These are phyloP conservation scores for Eumeta japonica DNA, from an alignment of 1,140 invertebrate genomes.

Conservation along the genomic window DNA sequence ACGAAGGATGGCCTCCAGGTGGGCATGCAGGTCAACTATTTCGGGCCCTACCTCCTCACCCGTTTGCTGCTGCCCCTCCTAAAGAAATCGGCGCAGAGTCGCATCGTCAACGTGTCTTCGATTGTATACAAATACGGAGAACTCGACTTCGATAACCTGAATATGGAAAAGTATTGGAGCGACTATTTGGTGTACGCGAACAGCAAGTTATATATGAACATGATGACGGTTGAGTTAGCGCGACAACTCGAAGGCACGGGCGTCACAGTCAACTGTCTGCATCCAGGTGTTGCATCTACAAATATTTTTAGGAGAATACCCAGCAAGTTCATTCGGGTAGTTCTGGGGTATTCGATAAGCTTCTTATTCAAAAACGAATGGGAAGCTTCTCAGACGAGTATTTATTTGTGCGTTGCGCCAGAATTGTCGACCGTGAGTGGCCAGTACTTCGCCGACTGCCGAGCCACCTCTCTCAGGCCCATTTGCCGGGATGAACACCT, in stretches of 20 bases:
- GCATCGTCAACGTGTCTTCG: constrained; percentile 85
- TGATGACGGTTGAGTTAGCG: constrained; percentile 80
- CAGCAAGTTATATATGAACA: constrained; percentile 84
- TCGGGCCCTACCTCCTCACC: constrained; percentile 81
- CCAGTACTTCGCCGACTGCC: constrained; percentile 62
- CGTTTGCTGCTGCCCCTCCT: constrained; percentile 64
- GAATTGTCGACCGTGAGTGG: constrained; percentile 58
- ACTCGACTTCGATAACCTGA: constrained; percentile 77
- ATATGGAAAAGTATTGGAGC: constrained; percentile 67
- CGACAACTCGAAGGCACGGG: constrained; percentile 70
- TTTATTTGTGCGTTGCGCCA: constrained; percentile 59
- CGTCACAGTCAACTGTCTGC: constrained; percentile 82
- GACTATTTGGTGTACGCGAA: constrained; percentile 73
- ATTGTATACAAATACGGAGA: constrained; percentile 72
- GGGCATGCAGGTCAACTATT: constrained; percentile 88
- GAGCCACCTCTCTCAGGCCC: constrained; percentile 33
- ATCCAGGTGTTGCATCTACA: constrained; percentile 87
- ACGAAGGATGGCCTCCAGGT: constrained; percentile 82
- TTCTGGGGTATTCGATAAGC: constrained; percentile 26
- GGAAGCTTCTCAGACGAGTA: constrained; percentile 62
- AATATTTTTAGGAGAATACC: constrained; percentile 78
- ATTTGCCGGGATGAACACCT: constrained; percentile 37
- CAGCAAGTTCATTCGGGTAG: constrained; percentile 22
- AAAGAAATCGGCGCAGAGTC: constrained; percentile 74
- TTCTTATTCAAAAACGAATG: constrained; percentile 47